phyloP scores from a whole-genome alignment of 2,888 invertebrate species.

The Anticlea derivata region DNA sequence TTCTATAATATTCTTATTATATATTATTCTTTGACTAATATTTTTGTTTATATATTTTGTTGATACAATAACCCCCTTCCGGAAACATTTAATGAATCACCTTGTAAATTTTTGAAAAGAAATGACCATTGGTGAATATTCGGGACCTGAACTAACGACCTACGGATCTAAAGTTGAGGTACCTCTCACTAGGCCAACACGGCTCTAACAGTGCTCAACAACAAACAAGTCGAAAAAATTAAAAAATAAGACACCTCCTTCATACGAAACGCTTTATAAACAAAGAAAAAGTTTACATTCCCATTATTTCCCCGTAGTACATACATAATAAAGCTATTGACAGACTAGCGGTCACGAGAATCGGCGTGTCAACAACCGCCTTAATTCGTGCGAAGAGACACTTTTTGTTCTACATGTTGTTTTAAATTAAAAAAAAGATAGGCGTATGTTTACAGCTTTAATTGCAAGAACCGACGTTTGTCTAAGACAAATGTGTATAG shows the following conservation, averaged over 20 bases:
- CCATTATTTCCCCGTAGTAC: conserved; percentile 37
- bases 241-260: conserved; percentile 3
- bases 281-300: conserved; percentile 30
- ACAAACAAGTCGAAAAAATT: not conserved
- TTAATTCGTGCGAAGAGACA: conserved; percentile 56
- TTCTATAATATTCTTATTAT: too few species aligned
- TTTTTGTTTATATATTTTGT: too few species aligned
- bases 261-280: conserved; percentile 18
- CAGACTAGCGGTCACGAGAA: conserved; percentile 48
- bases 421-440: conserved; percentile 52
- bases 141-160: too few species aligned
- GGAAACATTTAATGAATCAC: too few species aligned
- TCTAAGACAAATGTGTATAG: conserved; percentile 49
- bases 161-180: too few species aligned
- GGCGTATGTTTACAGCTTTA: conserved; percentile 36
- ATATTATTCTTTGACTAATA: too few species aligned
- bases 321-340: conserved; percentile 47
- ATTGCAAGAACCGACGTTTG: conserved; percentile 45
- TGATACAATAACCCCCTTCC: too few species aligned
- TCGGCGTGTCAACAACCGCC: conserved; percentile 50
- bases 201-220: too few species aligned
- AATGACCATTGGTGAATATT: too few species aligned
- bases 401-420: conserved; percentile 51
- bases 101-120: too few species aligned
- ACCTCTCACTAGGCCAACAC: too few species aligned